phyloP scores from a whole-genome alignment of 1,140 invertebrate genomes.

The Drosophila nigrodunni region DNA sequence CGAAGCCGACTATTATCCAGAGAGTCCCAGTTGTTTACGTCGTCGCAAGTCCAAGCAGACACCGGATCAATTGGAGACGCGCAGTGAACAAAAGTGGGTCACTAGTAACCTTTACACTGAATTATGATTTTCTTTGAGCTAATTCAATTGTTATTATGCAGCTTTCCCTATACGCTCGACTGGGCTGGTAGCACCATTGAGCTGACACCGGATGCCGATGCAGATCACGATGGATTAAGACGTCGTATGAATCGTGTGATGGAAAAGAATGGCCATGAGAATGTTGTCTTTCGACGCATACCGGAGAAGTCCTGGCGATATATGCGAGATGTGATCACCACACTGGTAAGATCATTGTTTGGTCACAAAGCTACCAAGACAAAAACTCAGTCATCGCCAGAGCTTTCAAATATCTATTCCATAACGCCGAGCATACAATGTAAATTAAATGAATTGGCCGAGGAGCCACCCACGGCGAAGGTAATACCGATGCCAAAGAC shows the following conservation, averaged over 20 bases:
- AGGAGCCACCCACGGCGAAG: constrained; percentile 53
- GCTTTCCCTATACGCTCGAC: constrained; percentile 71
- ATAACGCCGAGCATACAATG: constrained; percentile 74
- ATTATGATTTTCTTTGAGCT: background rate
- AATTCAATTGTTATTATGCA: constrained; percentile 30
- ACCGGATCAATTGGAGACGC: constrained; percentile 66
- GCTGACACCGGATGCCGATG: constrained; percentile 54
- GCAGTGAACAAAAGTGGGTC: constrained; percentile 79
- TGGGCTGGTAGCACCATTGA: constrained; percentile 82
- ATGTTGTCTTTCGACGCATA: constrained; percentile 83
- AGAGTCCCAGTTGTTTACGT: constrained; percentile 67
- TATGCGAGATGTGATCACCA: constrained; percentile 87
- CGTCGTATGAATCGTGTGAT: constrained; percentile 75
- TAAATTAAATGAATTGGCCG: constrained; percentile 66
- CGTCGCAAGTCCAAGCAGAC: constrained; percentile 54
- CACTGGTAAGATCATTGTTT: constrained; percentile 85
- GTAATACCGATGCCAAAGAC: constrained; percentile 37
- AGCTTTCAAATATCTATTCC: constrained; percentile 66
- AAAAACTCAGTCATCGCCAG: constrained; percentile 18
- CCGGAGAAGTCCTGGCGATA: constrained; percentile 86
- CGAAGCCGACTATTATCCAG: constrained; percentile 73
- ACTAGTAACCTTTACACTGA: background rate
- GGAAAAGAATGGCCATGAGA: constrained; percentile 78
- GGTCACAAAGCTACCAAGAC: constrained; percentile 38
- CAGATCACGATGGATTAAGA: constrained; percentile 51